Evolutionary conservation across 1,140 invertebrate genomes (phyloP).

Genomic region (Adoxophyes honmai): DNA sequence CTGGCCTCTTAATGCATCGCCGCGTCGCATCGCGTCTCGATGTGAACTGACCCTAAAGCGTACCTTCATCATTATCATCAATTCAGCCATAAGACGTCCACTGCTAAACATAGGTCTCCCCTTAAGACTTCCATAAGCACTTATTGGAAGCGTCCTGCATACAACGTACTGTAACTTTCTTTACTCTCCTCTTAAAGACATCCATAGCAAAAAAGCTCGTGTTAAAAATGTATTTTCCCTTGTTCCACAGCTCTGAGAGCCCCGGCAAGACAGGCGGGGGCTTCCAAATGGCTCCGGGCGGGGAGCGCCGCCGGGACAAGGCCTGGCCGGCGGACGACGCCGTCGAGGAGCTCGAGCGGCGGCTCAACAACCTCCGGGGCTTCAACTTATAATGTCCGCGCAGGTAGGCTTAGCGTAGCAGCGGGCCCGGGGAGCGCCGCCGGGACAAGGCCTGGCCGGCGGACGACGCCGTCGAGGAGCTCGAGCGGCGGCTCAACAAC

Average conservation of each 20-base stretch:
- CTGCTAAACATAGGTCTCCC: too few relatives aligned
- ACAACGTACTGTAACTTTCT: too few relatives aligned
- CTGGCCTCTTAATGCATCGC: too few relatives aligned
- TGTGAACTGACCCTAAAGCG: too few relatives aligned
- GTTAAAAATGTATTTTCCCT: background rate
- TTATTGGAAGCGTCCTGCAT: too few relatives aligned
- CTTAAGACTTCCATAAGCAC: too few relatives aligned
- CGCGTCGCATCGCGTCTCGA: too few relatives aligned
- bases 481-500: constrained; percentile 44
- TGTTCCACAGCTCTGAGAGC: constrained; percentile 40
- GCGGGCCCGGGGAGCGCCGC: constrained; percentile 52
- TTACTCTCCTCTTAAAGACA: too few relatives aligned
- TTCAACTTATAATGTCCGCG: constrained; percentile 37
- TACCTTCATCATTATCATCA: too few relatives aligned
- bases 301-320: constrained; percentile 35
- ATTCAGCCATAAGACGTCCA: too few relatives aligned
- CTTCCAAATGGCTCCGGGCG: constrained; percentile 63
- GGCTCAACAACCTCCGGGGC: constrained; percentile 45
- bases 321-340: constrained; percentile 27
- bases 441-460: constrained; percentile 22
- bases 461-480: constrained; percentile 35
- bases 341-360: constrained; percentile 41
- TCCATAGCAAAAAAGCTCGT: too few relatives aligned
- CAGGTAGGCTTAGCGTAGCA: constrained; percentile 29
- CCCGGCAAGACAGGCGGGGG: constrained; percentile 37